These are phyloP conservation scores for Sclerurus mexicanus DNA, from an alignment of 2,113 vertebrate genomes.

Conservation along the genomic window DNA sequence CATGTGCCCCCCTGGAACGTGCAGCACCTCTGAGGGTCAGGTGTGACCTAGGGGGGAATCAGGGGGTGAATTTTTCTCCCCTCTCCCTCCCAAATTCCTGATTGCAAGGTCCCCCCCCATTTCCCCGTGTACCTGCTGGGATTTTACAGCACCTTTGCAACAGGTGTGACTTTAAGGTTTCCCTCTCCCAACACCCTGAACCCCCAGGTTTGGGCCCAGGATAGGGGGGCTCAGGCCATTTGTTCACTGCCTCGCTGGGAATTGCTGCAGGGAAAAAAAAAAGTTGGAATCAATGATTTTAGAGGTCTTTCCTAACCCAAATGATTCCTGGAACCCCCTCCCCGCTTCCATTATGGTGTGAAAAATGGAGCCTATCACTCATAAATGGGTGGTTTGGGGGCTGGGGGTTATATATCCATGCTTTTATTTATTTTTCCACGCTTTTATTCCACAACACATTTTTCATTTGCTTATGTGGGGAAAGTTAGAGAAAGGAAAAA, in stretches of 20 bases:
- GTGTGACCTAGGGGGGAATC: neutral
- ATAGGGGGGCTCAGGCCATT: neutral
- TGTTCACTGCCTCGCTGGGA: neutral
- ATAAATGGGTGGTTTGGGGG: fast-evolving
- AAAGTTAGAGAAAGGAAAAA: neutral
- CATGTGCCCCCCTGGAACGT: fast-evolving
- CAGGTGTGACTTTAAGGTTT: fast-evolving
- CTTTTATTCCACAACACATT: neutral
- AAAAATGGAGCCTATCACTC: fast-evolving
- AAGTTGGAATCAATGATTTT: neutral
- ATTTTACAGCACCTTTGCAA: neutral
- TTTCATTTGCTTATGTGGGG: neutral
- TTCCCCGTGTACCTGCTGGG: neutral
- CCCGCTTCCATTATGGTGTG: too few relatives aligned
- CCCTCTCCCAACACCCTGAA: neutral
- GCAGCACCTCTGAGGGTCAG: neutral
- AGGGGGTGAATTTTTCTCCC: neutral
- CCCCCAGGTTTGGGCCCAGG: neutral
- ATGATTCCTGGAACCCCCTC: neutral
- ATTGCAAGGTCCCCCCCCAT: fast-evolving
- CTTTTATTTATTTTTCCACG: fast-evolving
- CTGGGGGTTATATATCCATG: fast-evolving
- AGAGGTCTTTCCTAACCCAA: neutral
- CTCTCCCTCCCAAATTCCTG: neutral
- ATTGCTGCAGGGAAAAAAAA: neutral